These are phyloP conservation scores for Notarius quadriscutis DNA, from an alignment of 2,113 vertebrate genomes.

Conservation along the genomic window DNA sequence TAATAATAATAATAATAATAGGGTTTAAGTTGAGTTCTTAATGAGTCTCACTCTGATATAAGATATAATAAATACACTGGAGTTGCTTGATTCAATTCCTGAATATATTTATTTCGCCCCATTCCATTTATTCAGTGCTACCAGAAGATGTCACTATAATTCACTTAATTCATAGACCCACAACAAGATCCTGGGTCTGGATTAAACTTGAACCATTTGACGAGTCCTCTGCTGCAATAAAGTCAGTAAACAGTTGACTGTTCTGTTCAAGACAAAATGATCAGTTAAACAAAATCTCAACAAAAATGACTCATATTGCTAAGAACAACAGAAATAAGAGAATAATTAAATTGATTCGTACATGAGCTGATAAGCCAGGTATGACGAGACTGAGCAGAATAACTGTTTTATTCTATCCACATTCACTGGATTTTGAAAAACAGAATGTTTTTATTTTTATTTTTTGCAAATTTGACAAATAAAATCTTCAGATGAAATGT, in stretches of 20 bases:
- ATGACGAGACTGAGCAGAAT: no score
- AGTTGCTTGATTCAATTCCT: not conserved
- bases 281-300: not conserved
- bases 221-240: not conserved
- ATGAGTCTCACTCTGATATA: not conserved
- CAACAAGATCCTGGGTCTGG: no score
- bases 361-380: no score
- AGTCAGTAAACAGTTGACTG: not conserved
- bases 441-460: no score
- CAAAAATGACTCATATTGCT: not conserved
- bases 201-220: not conserved
- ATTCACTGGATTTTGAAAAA: no score
- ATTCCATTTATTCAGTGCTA: not conserved
- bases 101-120: not conserved
- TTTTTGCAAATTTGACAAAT: no score
- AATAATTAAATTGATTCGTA: no score
- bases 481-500: no score
- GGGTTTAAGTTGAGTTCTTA: not conserved
- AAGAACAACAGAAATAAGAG: not conserved
- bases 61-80: not conserved
- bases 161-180: not conserved
- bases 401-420: no score
- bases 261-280: not conserved
- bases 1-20: no score
- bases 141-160: conserved; percentile 10